Percentiles rank a stretch among this genome's conserved stretches.
phyloP scores from a whole-genome alignment of 1,140 invertebrate genomes.

The Drosophila lini region DNA sequence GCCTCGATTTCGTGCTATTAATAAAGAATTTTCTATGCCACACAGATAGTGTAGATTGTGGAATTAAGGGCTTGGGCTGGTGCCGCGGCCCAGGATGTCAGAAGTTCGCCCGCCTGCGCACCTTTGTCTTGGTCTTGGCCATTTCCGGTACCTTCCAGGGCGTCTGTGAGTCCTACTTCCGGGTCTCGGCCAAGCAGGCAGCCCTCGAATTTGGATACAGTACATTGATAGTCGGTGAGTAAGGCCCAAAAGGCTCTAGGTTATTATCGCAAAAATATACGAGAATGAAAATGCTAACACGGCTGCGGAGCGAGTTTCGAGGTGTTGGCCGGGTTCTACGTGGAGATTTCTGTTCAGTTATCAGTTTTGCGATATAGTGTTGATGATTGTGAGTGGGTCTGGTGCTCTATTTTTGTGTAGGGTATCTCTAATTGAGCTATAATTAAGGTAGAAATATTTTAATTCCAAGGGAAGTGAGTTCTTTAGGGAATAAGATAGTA shows the following conservation, averaged over 20 bases:
- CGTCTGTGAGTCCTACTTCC: constrained; percentile 86
- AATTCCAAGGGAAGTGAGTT: neutral
- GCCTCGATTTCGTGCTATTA: neutral
- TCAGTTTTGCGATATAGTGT: constrained; percentile 79
- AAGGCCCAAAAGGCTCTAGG: constrained; percentile 1
- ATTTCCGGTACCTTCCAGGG: constrained; percentile 86
- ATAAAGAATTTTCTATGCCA: constrained; percentile 3
- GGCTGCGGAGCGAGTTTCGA: constrained; percentile 2
- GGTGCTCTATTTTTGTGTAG: constrained; percentile 2
- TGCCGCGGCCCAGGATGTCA: constrained; percentile 85
- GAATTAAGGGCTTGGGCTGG: constrained; percentile 86
- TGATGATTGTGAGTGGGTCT: constrained; percentile 50
- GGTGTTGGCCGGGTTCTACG: constrained; percentile 57
- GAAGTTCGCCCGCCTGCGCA: constrained; percentile 86
- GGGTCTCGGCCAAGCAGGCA: constrained; percentile 86
- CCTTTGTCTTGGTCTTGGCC: constrained; percentile 86
- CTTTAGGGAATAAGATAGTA: neutral
- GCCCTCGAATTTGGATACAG: constrained; percentile 85
- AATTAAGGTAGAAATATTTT: neutral
- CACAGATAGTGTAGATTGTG: constrained; percentile 87
- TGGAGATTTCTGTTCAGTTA: constrained; percentile 48
- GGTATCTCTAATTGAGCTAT: neutral
- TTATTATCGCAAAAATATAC: constrained; percentile 45
- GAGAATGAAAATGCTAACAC: constrained; percentile 14
- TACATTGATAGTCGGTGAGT: constrained; percentile 85